A percentile compares a stretch with the other conserved stretches of the same genome.
Conservation (phyloP, 2,797 vertebrate species). For the Chromis chromis region DNA sequence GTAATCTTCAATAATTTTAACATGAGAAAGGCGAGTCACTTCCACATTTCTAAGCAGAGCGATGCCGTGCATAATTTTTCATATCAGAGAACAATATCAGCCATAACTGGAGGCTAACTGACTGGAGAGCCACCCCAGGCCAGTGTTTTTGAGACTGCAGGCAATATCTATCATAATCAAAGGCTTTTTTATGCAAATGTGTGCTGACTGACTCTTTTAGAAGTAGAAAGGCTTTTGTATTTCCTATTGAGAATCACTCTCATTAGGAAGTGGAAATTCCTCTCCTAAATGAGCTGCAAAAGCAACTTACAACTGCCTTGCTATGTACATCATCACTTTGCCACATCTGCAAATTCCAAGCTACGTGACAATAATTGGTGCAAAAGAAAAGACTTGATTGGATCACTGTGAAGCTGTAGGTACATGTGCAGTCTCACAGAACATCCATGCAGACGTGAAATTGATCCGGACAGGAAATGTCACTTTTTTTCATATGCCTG, state of each 20-base stretch:
- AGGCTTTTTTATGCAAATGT: constrained; percentile 81
- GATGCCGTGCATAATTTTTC: constrained; percentile 61
- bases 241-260: constrained; percentile 77
- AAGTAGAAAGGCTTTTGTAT: constrained; percentile 76
- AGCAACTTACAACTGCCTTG: constrained; percentile 47
- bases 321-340: constrained; percentile 43
- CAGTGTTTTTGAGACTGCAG: constrained; percentile 76
- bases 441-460: neutral
- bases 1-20: constrained; percentile 65
- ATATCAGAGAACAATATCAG: constrained; percentile 74
- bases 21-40: constrained; percentile 55
- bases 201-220: constrained; percentile 81
- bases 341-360: constrained; percentile 42
- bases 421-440: neutral
- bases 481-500: constrained; percentile 16
- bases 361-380: constrained; percentile 24
- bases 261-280: constrained; percentile 77
- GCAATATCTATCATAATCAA: constrained; percentile 82
- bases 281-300: constrained; percentile 65
- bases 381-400: constrained; percentile 30
- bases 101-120: constrained; percentile 76
- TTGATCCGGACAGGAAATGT: constrained; percentile 1
- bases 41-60: constrained; percentile 47
- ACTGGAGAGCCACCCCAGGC: constrained; percentile 78
- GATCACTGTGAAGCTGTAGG: constrained; percentile 18